Evolutionary conservation across 2,797 vertebrate species (phyloP).

Genomic region (Ptychobarbus kaznakovi): DNA sequence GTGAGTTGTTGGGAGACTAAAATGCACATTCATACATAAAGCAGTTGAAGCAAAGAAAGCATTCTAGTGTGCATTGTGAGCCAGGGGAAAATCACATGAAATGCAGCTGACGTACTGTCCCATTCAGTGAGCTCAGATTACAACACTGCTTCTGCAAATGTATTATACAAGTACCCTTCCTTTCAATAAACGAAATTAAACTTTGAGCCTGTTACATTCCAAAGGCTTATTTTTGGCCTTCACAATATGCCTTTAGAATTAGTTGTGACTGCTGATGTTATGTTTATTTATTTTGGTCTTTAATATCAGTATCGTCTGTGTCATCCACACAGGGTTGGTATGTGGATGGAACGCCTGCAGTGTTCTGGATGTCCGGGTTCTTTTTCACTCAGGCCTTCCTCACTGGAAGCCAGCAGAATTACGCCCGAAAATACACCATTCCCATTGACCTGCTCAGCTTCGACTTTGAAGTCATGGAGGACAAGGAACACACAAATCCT

Average conservation of each 20-base stretch:
- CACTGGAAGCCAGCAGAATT: constrained; percentile 91
- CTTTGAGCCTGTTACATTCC: background rate
- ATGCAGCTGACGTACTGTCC: constrained; percentile 42
- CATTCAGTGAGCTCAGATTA: constrained; percentile 15
- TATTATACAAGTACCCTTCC: constrained; percentile 20
- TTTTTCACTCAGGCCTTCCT: constrained; percentile 95
- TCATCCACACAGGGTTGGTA: constrained; percentile 81
- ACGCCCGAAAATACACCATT: constrained; percentile 85
- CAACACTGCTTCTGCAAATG: constrained; percentile 11
- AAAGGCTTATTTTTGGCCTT: background rate
- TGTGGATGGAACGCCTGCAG: constrained; percentile 80
- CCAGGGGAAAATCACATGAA: constrained; percentile 56
- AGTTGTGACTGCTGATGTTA: background rate
- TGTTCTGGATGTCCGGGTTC: constrained; percentile 92
- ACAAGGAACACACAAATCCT: constrained; percentile 76
- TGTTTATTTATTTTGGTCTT: constrained; percentile 32
- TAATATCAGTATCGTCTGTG: background rate
- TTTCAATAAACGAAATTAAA: background rate
- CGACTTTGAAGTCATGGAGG: constrained; percentile 89
- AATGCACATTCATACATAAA: background rate
- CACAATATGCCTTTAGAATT: constrained; percentile 10
- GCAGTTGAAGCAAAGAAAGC: background rate
- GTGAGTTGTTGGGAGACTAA: background rate
- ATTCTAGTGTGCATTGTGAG: constrained; percentile 42
- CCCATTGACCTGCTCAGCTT: constrained; percentile 89